Base-by-base conservation (phyloP, 23 tunicate genomes). In the Diplosoma virens region DNA sequence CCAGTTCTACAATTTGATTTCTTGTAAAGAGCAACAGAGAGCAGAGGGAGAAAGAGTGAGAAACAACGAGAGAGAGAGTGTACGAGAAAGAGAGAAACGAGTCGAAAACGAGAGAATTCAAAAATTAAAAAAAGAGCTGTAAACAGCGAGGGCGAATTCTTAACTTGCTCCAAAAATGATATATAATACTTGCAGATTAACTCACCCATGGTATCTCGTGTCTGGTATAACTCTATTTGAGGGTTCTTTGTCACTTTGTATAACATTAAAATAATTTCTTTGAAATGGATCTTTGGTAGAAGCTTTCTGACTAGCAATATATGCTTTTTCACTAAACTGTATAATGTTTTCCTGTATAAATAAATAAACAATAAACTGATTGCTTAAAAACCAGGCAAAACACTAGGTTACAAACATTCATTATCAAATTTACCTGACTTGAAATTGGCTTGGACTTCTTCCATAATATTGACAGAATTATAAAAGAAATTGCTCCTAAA, bases 251-350 rank as follows among this genome's bases (percentile, higher is more conserved):
- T 84, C 82, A 54, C 89, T 84, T 0, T 78, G 61, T 3, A 18
- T 30, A 56, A 56, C 78, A 41, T 84, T 84, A 37, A 84, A 84
- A 14, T 81, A 67, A 77, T 84, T 77, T 63, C 82, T 77, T 58
- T 74, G 35, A 33, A 67, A 76, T 2, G 89, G 78, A 77, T 84
- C 80, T 6, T 29, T 68, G 11, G 82, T 36, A 25, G 67, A 45
- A 58, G 26, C 26, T 56, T 58, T 68, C 58, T 84, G 82, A 6
- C 77, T 37, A 14, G 67, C 30, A 21, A 84, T 35, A 37, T 84
- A 84, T 58, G 34, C 66, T 63, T 76, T 36, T 25, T 54, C 84
- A 54, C 68, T 67, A 54, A 80, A 80, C n/a, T n/a, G n/a, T n/a
- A n/a, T n/a, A n/a, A n/a, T n/a, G 37, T 22, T 5, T 31, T 3